Conservation (phyloP, 2,888 invertebrate species). For the Leptura quadrifasciata region DNA sequence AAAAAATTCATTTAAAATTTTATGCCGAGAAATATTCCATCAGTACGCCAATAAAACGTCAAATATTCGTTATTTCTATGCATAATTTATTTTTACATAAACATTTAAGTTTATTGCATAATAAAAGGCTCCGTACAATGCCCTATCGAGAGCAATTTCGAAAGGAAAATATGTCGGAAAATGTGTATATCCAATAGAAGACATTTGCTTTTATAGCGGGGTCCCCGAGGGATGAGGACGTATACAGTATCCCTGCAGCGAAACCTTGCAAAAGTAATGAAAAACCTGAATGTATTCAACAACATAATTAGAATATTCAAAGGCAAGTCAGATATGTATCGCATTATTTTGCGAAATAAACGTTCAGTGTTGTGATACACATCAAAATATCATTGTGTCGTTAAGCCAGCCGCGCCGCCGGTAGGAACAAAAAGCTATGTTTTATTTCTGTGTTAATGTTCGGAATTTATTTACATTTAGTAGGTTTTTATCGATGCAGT, state of each 20-base stretch:
- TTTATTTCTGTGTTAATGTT: conserved; percentile 29
- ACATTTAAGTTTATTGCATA: conserved; percentile 13
- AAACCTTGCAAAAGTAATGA: conserved; percentile 46
- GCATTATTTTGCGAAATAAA: not conserved
- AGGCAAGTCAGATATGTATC: conserved; percentile 17
- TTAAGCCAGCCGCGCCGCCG: not conserved
- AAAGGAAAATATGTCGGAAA: conserved; percentile 16
- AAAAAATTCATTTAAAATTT: not conserved
- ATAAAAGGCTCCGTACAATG: conserved; percentile 10
- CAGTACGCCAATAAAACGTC: not conserved
- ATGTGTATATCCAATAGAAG: conserved; percentile 19
- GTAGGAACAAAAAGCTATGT: conserved; percentile 22
- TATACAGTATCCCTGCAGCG: not conserved
- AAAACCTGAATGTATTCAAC: conserved; percentile 42
- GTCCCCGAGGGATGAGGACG: not conserved
- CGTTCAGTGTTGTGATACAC: not conserved
- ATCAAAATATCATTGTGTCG: conserved; percentile 14
- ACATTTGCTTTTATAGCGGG: conserved; percentile 12
- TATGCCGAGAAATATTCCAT: not conserved
- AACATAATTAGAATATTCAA: conserved; percentile 48
- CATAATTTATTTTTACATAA: conserved; percentile 10
- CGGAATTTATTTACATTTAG: conserved; percentile 37
- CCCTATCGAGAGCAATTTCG: conserved; percentile 1
- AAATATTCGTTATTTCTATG: not conserved
- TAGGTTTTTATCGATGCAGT: conserved; percentile 37